Evolutionary conservation across 2,113 vertebrate genomes (phyloP), one percentile per base, ranked within the genome.

Genomic region (Turdus rufiventris): DNA sequence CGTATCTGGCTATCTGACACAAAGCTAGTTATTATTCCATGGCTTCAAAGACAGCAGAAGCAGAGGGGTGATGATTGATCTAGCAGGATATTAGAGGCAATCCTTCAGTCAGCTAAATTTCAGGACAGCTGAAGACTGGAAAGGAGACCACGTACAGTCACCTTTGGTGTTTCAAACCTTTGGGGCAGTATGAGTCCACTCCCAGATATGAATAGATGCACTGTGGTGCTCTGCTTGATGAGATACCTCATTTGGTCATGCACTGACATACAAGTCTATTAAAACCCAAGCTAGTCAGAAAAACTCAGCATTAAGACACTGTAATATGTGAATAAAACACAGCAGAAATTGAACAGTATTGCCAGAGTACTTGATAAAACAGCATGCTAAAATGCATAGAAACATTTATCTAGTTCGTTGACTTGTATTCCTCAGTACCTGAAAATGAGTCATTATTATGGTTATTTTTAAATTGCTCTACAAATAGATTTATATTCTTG

Each of bases 21-120:
- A 78, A 80, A 91, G 61, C 70, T 78, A 57, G 54, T 87, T 89
- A 91, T 88, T 91, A 83, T 28, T 3, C 5, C 31, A n/a, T 7
- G 24, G 81, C 58, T 94, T 95, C 88, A 94, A 88, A 95, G 71
- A n/a, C 42, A 91, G 66, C 10, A 48, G 65, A 87, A 62, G 45
- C 45, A 68, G 71, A 88, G 38, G 38, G 77, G 34, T 3, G 5
- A 66, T 57, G 67, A 70, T 9, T 67, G 71, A 88, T 50, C 71
- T 58, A 66, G 62, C 40, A 81, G 81, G 57, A 47, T 78, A 91
- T 67, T 36, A 63, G 25, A 89, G 31, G 29, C 45, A 88, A 50
- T 71, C 70, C 74, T 72, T 50, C 66, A 78, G 36, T 78, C 70
- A 86, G 48, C 23, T 78, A 70, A 86, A 63, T 56, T 43, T 84